Percentiles rank a stretch among this genome's conserved stretches.
Conservation (phyloP, 2,888 invertebrate species). For the Biston stratarius region DNA sequence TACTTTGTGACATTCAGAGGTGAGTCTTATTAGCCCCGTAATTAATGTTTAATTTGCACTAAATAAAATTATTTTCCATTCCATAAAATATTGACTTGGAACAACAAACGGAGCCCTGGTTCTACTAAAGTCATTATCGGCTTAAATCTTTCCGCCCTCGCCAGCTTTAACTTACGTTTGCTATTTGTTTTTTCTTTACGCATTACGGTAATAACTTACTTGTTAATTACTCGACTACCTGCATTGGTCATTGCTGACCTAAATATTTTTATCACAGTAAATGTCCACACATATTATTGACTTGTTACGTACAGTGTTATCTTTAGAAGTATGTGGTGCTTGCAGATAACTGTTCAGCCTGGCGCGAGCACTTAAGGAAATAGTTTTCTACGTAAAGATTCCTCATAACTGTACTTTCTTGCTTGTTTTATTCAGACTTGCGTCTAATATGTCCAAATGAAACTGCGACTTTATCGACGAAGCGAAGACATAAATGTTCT, state of each 20-base stretch:
- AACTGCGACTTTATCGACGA: constrained; percentile 31
- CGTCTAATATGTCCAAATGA: constrained; percentile 26
- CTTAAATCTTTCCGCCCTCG: background rate
- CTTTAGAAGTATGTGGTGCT: constrained; percentile 51
- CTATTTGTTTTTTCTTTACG: background rate
- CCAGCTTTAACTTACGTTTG: background rate
- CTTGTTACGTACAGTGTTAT: constrained; percentile 50
- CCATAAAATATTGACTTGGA: no score
- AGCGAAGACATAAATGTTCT: constrained; percentile 45
- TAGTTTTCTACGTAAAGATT: constrained; percentile 31
- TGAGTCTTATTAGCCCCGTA: no score
- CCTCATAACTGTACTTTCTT: constrained; percentile 27
- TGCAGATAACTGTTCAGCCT: constrained; percentile 44
- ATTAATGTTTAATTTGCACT: no score
- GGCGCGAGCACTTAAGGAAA: constrained; percentile 25
- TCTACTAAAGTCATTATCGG: background rate
- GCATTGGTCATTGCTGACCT: constrained; percentile 58
- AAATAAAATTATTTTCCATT: no score
- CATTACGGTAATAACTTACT: constrained; percentile 4
- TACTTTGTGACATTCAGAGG: no score
- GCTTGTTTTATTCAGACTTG: constrained; percentile 23
- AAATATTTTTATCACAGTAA: constrained; percentile 69
- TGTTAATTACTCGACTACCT: constrained; percentile 15
- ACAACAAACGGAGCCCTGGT: no score
- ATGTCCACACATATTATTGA: constrained; percentile 62